phyloP scores from a whole-genome alignment of 2,797 vertebrate genomes.

The Betta splendens region DNA sequence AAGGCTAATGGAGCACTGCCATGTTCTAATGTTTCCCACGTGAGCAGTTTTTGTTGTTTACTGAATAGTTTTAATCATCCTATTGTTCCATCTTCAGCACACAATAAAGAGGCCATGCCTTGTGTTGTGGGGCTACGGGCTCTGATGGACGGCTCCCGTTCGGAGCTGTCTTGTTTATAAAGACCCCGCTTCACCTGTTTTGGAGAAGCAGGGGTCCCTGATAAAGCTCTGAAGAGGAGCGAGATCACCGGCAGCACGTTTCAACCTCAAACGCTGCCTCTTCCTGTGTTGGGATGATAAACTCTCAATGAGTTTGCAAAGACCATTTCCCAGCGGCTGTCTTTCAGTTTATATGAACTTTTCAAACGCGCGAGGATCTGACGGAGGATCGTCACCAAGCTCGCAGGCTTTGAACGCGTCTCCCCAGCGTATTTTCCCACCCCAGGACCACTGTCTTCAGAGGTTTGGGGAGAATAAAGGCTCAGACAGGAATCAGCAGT shows the following conservation, averaged over 20 bases:
- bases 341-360: conserved; percentile 80
- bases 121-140: conserved; percentile 23
- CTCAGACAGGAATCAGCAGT: conserved; percentile 72
- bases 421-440: conserved; percentile 75
- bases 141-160: conserved; percentile 24
- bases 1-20: too few relatives aligned
- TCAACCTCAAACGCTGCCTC: conserved; percentile 67
- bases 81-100: background rate
- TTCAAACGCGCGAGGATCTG: conserved; percentile 79
- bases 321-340: conserved; percentile 74
- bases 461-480: conserved; percentile 76
- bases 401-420: conserved; percentile 72
- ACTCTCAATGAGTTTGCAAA: conserved; percentile 78
- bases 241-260: conserved; percentile 62
- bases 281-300: conserved; percentile 72
- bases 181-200: conserved; percentile 39
- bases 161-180: conserved; percentile 52
- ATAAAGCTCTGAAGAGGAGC: conserved; percentile 56
- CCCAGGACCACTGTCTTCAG: conserved; percentile 79
- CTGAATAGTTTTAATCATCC: background rate
- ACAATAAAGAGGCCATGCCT: conserved; percentile 1
- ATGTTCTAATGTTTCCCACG: too few relatives aligned
- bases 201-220: conserved; percentile 46
- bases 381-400: conserved; percentile 72
- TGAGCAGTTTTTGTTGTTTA: too few relatives aligned